Evolutionary conservation across 2,888 invertebrate species (phyloP).

Genomic region (Dynastes hyllus): DNA sequence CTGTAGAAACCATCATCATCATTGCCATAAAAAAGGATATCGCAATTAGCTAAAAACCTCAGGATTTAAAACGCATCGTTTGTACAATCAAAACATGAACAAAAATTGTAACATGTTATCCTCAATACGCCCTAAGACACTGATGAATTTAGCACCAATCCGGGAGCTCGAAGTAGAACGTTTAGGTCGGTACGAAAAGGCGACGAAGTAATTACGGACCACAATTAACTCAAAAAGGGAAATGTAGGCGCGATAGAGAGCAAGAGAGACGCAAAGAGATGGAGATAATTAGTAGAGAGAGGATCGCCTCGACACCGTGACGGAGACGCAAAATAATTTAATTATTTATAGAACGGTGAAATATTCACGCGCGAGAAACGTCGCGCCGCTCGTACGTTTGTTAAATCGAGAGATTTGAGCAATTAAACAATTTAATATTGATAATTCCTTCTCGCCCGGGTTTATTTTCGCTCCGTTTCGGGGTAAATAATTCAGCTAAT

Average conservation of each 20-base stretch:
- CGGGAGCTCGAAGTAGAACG: neutral
- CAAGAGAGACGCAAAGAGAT: neutral
- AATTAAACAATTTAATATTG: conserved; percentile 38
- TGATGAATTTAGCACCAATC: neutral
- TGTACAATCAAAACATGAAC: neutral
- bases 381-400: conserved; percentile 7
- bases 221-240: conserved; percentile 42
- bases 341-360: conserved; percentile 32
- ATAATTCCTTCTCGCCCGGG: neutral
- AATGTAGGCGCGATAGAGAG: conserved; percentile 1
- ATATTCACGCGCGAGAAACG: conserved; percentile 34
- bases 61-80: too few species aligned
- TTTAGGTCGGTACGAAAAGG: conserved; percentile 1
- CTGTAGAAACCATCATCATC: too few species aligned
- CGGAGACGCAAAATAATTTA: conserved; percentile 34
- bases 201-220: conserved; percentile 33
- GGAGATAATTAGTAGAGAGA: neutral
- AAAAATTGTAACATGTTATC: neutral
- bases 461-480: conserved; percentile 2
- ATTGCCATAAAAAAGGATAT: too few species aligned
- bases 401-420: conserved; percentile 34
- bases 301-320: too few species aligned
- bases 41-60: too few species aligned
- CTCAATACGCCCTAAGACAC: neutral
- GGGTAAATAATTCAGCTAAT: conserved; percentile 11